Evolutionary conservation across 2,888 invertebrate species (phyloP).

Genomic region (Leptinotarsa peninsularis): DNA sequence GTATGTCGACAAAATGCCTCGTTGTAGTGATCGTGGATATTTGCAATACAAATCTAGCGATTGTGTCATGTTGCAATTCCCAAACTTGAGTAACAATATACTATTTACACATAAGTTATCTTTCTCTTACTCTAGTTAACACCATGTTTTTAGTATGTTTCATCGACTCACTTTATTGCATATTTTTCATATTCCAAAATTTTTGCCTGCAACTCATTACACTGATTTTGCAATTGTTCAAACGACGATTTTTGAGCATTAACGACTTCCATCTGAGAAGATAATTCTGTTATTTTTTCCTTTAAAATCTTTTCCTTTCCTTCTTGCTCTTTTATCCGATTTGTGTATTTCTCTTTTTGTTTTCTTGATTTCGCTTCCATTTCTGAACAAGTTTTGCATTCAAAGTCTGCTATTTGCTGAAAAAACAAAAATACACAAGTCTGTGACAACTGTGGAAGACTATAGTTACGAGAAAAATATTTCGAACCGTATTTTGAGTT

Average conservation of each 20-base stretch:
- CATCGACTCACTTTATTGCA: constrained; percentile 38
- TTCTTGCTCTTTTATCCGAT: constrained; percentile 38
- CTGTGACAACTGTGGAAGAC: too few species aligned
- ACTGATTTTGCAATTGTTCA: constrained; percentile 39
- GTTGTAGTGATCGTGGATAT: too few species aligned
- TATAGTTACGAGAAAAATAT: too few species aligned
- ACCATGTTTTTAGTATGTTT: background rate
- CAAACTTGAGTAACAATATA: too few species aligned
- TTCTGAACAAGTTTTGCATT: constrained; percentile 44
- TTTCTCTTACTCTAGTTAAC: too few species aligned
- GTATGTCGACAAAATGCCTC: too few species aligned
- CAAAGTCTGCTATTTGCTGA: constrained; percentile 45
- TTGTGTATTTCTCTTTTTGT: constrained; percentile 45
- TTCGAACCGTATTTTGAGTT: too few species aligned
- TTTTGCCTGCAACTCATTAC: constrained; percentile 41
- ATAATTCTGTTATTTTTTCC: constrained; percentile 42
- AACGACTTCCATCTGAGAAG: constrained; percentile 39
- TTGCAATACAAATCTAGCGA: too few species aligned
- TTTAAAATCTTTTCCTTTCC: constrained; percentile 42
- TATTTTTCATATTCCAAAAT: constrained; percentile 43
- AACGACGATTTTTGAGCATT: constrained; percentile 30
- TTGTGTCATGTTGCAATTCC: too few species aligned
- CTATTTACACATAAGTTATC: too few species aligned
- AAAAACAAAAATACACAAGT: constrained; percentile 15
- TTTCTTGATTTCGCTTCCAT: constrained; percentile 40